Conservation (phyloP, 2,888 invertebrate species). For the Drosophila lutescens region DNA sequence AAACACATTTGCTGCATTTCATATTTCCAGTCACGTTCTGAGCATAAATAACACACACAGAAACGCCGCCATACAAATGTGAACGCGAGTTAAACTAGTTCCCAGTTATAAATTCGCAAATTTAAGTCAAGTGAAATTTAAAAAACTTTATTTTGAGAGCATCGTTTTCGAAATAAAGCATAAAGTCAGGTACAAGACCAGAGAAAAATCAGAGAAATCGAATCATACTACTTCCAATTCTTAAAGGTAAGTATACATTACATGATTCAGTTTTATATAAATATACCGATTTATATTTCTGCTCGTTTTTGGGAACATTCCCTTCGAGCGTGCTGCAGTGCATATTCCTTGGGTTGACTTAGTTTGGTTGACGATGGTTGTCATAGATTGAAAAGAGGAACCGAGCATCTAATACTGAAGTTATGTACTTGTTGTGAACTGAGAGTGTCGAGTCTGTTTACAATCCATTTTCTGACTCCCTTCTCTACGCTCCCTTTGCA, state of each 20-base stretch:
- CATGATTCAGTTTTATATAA: too few species aligned
- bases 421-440: slow-evolving; percentile 37
- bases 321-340: slow-evolving; percentile 13
- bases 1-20: slow-evolving; percentile 77
- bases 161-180: too few species aligned
- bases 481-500: neutral
- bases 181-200: too few species aligned
- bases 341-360: slow-evolving; percentile 35
- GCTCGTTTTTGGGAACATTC: slow-evolving; percentile 6
- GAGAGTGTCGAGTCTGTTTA: slow-evolving; percentile 26
- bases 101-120: slow-evolving; percentile 10
- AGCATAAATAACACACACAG: slow-evolving; percentile 75
- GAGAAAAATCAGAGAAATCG: too few species aligned
- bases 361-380: slow-evolving; percentile 21
- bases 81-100: slow-evolving; percentile 9
- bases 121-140: neutral
- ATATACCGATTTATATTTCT: too few species aligned
- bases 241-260: too few species aligned
- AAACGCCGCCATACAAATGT: slow-evolving; percentile 19
- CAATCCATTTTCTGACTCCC: slow-evolving; percentile 27
- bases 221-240: too few species aligned
- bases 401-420: slow-evolving; percentile 32
- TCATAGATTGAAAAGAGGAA: slow-evolving; percentile 13
- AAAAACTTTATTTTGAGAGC: too few species aligned
- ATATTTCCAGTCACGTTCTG: slow-evolving; percentile 81